A percentile compares a stretch with the other conserved stretches of the same genome.
phyloP scores from a whole-genome alignment of 2,888 invertebrate genomes.

The Romanomermis culicivorax region DNA sequence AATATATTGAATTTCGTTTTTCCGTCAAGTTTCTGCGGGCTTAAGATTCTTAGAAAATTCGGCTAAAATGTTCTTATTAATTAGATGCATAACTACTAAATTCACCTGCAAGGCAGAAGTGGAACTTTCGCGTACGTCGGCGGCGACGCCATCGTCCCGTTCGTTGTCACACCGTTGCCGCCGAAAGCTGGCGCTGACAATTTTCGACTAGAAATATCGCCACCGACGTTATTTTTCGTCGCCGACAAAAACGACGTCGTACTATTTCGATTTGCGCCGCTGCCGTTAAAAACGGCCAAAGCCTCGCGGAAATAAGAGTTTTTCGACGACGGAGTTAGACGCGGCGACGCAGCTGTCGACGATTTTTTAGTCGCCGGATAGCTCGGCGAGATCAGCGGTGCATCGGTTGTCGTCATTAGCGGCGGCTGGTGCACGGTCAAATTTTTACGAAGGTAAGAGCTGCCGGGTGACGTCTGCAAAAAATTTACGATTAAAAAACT shows the following conservation, averaged over 20 bases:
- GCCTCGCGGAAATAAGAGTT: not conserved
- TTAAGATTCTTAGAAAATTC: no score
- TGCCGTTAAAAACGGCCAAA: not conserved
- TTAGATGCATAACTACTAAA: no score
- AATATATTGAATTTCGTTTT: no score
- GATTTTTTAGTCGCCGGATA: not conserved
- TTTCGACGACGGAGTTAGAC: not conserved
- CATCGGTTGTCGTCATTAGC: not conserved
- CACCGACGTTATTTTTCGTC: no score
- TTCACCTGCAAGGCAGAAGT: no score
- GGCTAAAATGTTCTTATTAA: no score
- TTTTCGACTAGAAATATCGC: no score
- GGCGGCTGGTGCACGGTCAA: not conserved
- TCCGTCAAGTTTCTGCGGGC: no score
- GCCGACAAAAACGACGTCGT: no score
- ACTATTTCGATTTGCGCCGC: not conserved
- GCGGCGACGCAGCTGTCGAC: not conserved
- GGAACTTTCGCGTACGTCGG: not conserved
- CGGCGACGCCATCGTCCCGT: not conserved
- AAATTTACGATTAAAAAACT: no score
- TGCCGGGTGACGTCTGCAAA: no score
- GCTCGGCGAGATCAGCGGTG: no score
- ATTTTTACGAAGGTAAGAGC: not conserved
- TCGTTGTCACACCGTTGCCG: not conserved
- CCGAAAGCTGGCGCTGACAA: not conserved